Evolutionary conservation across 2,888 invertebrate species (phyloP).

Genomic region (Diachrysia chrysitis): DNA sequence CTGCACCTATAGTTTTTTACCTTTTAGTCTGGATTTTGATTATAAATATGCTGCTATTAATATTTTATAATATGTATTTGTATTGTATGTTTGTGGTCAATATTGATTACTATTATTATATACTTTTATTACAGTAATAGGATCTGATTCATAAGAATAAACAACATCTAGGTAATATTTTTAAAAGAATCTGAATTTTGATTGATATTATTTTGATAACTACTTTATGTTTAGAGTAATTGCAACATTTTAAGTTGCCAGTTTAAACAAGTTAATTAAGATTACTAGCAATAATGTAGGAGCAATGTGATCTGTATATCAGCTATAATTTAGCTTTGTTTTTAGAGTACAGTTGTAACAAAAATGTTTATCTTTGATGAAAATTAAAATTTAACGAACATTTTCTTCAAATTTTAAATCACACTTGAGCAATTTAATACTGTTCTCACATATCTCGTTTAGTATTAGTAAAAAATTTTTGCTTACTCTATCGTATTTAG

Average conservation of each 20-base stretch:
- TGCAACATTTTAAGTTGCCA: neutral
- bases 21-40: neutral
- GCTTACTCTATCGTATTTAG: no score
- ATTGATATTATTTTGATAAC: neutral
- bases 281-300: neutral
- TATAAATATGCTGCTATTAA: neutral
- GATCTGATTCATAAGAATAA: neutral
- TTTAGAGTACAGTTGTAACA: neutral
- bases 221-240: neutral
- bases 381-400: no score
- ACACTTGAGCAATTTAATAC: no score
- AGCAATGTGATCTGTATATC: neutral
- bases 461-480: no score
- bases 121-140: neutral
- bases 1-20: no score
- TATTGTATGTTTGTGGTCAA: no score
- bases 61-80: neutral
- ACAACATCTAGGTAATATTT: neutral
- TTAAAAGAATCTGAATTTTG: neutral
- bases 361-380: neutral
- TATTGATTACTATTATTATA: neutral
- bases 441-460: no score
- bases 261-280: neutral
- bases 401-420: no score
- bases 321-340: neutral